phyloP scores from a whole-genome alignment of 1,140 invertebrate genomes.

The Drosophila lowei region DNA sequence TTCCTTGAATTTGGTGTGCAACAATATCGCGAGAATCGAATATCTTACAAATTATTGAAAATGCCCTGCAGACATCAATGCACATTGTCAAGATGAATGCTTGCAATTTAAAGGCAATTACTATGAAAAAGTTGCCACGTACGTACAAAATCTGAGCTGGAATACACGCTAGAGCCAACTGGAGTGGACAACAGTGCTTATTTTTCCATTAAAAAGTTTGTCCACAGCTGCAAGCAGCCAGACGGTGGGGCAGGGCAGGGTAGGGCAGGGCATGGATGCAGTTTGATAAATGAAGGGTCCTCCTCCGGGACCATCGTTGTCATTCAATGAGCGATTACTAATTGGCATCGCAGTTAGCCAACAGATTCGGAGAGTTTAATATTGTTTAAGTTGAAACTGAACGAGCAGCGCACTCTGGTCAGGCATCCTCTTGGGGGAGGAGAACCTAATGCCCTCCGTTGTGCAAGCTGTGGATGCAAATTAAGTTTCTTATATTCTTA shows the following conservation, averaged over 20 bases:
- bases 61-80: background rate
- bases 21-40: too few relatives aligned
- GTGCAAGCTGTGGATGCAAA: too few relatives aligned
- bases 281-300: slow-evolving; percentile 45
- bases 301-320: slow-evolving; percentile 9
- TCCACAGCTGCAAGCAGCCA: slow-evolving; percentile 44
- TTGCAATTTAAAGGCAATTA: slow-evolving; percentile 31
- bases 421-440: too few relatives aligned
- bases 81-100: slow-evolving; percentile 10
- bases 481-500: too few relatives aligned
- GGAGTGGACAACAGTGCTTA: slow-evolving; percentile 50
- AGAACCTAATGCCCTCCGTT: too few relatives aligned
- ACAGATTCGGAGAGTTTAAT: background rate
- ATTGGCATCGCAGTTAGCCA: slow-evolving; percentile 15
- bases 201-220: slow-evolving; percentile 66
- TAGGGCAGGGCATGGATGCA: slow-evolving; percentile 28
- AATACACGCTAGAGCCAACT: slow-evolving; percentile 25
- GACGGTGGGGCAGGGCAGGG: background rate
- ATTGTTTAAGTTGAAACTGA: too few relatives aligned
- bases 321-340: slow-evolving; percentile 29
- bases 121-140: slow-evolving; percentile 2
- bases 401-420: too few relatives aligned
- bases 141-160: slow-evolving; percentile 14
- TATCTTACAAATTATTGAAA: too few relatives aligned
- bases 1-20: too few relatives aligned